Evolutionary conservation across 2,797 vertebrate genomes (phyloP), one percentile per base, ranked within the genome.

Genomic region (Myiothlypis coronata): DNA sequence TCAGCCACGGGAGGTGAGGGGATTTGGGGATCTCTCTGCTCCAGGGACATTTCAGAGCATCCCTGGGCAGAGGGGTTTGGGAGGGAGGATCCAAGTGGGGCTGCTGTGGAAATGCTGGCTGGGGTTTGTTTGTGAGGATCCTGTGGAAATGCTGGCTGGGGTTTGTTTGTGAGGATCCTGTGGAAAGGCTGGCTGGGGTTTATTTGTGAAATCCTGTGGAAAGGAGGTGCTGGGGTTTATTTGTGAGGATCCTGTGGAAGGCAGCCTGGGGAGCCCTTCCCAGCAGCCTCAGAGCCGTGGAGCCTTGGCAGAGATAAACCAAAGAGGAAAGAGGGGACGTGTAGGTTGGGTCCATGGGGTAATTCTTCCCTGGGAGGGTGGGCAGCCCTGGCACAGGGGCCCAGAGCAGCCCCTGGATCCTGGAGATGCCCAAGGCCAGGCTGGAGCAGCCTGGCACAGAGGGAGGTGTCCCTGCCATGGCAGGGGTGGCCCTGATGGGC

Each of bases 381-480:
- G 17, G 9, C 0, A 65, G 67, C 19, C 43, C 23, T 68, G 63
- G 50, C 75, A 44, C 50, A 64, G 60, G 60, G 35, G 49, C 21
- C 22, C 47, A 47, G 47, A 34, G 49, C 0, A 71, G 83, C 24
- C 65, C 41, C 41, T 34, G 77, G 19, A 16, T 16, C 67, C 37
- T 71, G 57, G 12, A 0, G 50, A 11, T 65, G 84, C 0, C 68
- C 84, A 4, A 26, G 17, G n/a, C n/a, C 53, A 47, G 76, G 60
- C 0, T 27, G 4, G 46, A 74, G 21, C 34, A 15, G 0, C 61
- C 47, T 75, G 55, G 55, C 21, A 2, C 2, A 6, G 30, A 8
- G 55, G 22, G 0, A 61, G 26, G 9, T 34, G 77, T 67, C 60
- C 34, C 61, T 74, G 60, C 17, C 24, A 6, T 5, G 39, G 44